Base-by-base conservation (phyloP, 2,888 invertebrate species). In the Mesochorus sp. region DNA sequence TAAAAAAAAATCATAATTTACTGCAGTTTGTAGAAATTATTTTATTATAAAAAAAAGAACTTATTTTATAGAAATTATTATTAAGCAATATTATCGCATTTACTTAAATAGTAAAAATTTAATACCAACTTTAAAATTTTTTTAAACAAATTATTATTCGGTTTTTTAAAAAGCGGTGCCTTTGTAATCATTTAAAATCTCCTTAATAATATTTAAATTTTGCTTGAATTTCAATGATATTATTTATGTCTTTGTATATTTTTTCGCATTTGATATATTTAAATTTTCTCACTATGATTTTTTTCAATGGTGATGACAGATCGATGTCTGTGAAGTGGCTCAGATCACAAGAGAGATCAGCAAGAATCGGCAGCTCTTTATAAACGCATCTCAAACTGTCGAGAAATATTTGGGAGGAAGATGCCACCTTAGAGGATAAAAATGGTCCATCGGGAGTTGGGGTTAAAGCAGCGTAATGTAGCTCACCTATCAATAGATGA, bases 391-490 rank as follows among this genome's bases (percentile, higher is more conserved):
- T 80, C 49, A 88, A 31, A 64, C 78, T 84, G 26, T 86, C 81
- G 24, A 88, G 74, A 49, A 88, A 85, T 8, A 83, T 68, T 14
- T 87, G 85, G 4, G 81, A 81, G 6, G 70, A 57, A 4, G 75
- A 71, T 44, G 76, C 67, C 8, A 74, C 47, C 1, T 14, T 47
- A 1, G 81, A 76, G 0, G 82, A 80, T 1, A 70, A 74, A n/a
- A 82, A 62, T 0, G 82, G 78, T 1, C 79, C 84, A 1, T 84
- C 83, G 6, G 83, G 62, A 72, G 76, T 85, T 10, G 61, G 67
- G 1, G 87, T 87, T 3, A 88, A 28, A 66, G 87, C 88, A 3
- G 82, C 85, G 28, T 87, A 88, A 28, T 81, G 80, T 12, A 88
- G 76, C 55, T 88, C 87, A 6, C 85, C 84, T 49, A 86, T 81